Evolutionary conservation across 2,797 vertebrate genomes (phyloP).

Genomic region (Benthosema pterotum): DNA sequence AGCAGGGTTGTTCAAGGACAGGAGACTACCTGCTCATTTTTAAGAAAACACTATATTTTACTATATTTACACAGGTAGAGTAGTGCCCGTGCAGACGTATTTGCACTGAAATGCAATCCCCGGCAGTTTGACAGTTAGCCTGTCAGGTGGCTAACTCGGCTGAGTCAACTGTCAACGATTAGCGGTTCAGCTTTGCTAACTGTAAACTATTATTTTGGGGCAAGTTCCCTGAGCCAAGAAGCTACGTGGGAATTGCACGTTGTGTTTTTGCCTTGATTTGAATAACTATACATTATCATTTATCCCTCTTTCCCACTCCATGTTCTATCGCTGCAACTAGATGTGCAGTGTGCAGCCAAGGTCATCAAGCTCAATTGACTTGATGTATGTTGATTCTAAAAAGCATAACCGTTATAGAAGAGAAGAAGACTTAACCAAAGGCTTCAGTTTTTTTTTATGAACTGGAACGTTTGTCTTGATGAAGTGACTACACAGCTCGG

Average conservation of each 20-base stretch:
- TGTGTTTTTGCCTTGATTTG: neutral
- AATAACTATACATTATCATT: too few relatives aligned
- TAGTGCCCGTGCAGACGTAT: too few relatives aligned
- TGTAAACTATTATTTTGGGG: neutral
- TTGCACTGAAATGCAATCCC: too few relatives aligned
- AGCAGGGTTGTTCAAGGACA: slow-evolving; percentile 62
- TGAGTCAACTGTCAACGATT: too few relatives aligned
- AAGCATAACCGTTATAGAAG: accelerated
- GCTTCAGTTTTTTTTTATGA: neutral
- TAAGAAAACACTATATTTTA: neutral
- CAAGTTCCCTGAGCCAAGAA: too few relatives aligned
- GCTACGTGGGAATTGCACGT: neutral
- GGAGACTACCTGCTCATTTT: neutral
- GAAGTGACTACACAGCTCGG: too few relatives aligned
- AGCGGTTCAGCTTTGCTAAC: too few relatives aligned
- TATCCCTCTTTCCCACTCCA: neutral
- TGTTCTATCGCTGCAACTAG: neutral
- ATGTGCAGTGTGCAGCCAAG: slow-evolving; percentile 25
- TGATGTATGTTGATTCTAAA: neutral
- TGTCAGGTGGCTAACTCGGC: too few relatives aligned
- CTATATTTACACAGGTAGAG: too few relatives aligned
- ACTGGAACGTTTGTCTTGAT: neutral
- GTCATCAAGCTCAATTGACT: slow-evolving; percentile 28
- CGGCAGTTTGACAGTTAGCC: too few relatives aligned
- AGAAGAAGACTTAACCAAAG: neutral